Base-by-base conservation (phyloP, 1,140 invertebrate genomes). In the Brachionus manjavacas region DNA sequence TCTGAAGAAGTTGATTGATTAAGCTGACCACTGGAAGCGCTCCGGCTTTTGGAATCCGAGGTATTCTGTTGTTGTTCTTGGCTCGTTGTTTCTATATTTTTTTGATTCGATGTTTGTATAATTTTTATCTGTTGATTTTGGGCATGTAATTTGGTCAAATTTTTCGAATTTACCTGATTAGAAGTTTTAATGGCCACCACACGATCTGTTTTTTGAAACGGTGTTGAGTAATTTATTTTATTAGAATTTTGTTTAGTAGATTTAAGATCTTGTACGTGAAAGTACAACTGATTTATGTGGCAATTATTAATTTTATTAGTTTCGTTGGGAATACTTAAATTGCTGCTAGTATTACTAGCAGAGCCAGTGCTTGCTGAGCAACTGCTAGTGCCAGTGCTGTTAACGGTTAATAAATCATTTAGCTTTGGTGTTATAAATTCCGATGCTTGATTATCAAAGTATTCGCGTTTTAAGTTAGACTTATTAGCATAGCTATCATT, bases 151-250 rank as follows among this genome's bases (percentile, higher is more conserved):
- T 72, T 72, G 14, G 68, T 41, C 39, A 72, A 49, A 46, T 76
- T 76, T 49, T 76, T 76, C 8, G 72, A 76, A 12, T 76, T 76
- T 41, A 39, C 35, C 31, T 72, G 68, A 72, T 41, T 72, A 16
- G 68, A 72, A 20, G 68, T 76, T 76, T 76, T 76, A 25, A 76
- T 76, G 23, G 72, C 72, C 41, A 76, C 72, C 23, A 76, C 72
- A 12, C 72, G 72, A 76, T 76, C 72, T 49, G 72, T 76, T 76
- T 76, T 76, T 76, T 76, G 72, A 76, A 49, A 76, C 20, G 72
- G 72, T 49, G 25, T 76, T 72, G 68, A 72, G 46, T 76, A 76
- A 76, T 76, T 76, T 25, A 25, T 76, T 49, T 49, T 46, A 76
- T 35, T 76, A 23, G 25, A 76, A 49, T 25, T 49, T 46, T 25